Conservation (phyloP, 2,888 invertebrate species). For the Callosobruchus maculatus region DNA sequence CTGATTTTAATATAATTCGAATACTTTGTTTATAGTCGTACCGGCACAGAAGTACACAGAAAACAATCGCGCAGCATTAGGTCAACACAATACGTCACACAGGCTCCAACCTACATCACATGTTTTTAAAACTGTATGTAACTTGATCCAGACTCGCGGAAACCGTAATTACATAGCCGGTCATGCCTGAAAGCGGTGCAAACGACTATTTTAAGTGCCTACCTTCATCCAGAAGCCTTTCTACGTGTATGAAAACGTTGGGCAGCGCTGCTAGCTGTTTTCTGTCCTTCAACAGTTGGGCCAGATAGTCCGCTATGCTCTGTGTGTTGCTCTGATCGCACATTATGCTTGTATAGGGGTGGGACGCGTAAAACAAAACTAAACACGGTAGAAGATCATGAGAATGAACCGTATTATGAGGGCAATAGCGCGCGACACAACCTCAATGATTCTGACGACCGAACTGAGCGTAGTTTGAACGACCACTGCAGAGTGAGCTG, state of each 20-base stretch:
- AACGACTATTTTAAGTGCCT: slow-evolving; percentile 31
- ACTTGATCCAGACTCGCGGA: background rate
- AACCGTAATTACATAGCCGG: background rate
- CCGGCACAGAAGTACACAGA: background rate
- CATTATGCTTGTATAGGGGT: slow-evolving; percentile 35
- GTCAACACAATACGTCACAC: background rate
- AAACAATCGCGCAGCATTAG: background rate
- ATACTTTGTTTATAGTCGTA: background rate
- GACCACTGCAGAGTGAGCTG: slow-evolving; percentile 11
- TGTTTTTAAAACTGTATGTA: background rate
- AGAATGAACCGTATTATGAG: background rate
- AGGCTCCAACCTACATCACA: background rate
- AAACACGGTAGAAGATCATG: background rate
- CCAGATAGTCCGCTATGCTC: slow-evolving; percentile 99
- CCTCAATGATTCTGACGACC: slow-evolving; percentile 22
- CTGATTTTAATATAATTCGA: background rate
- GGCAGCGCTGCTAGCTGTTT: slow-evolving; percentile 99
- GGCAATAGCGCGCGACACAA: slow-evolving; percentile 13
- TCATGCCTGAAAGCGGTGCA: background rate
- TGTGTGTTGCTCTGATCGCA: slow-evolving; percentile 67
- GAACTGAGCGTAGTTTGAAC: slow-evolving; percentile 22
- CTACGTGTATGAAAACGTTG: slow-evolving; percentile 98
- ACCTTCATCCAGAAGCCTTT: slow-evolving; percentile 99
- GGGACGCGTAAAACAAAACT: slow-evolving; percentile 12
- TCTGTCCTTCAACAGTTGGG: slow-evolving; percentile 99